Percentiles rank a stretch among this genome's conserved stretches.
Evolutionary conservation across 2,797 vertebrate genomes (phyloP).

Genomic region (Tapera naevia): DNA sequence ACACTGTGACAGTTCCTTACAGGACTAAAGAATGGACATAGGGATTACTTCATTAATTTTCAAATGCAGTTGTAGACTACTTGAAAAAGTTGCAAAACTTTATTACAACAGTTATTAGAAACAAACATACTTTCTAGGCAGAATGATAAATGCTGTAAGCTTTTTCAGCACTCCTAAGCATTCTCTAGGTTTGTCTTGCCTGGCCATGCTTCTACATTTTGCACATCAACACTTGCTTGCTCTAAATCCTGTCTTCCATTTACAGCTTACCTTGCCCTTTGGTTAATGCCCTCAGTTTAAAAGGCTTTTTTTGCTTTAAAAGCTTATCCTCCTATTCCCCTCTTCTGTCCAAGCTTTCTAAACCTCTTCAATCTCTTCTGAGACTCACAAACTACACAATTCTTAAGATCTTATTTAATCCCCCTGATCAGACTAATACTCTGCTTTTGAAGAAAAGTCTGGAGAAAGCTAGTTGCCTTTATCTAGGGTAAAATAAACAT

Average conservation of each 20-base stretch:
- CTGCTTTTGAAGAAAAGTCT: neutral
- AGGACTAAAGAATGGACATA: neutral
- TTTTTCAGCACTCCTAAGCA: neutral
- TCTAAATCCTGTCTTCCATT: neutral
- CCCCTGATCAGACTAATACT: neutral
- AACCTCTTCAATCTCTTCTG: constrained; percentile 9
- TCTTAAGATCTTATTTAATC: constrained; percentile 24
- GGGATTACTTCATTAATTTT: neutral
- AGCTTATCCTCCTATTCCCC: neutral
- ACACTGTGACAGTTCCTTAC: neutral
- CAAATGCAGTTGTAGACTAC: neutral
- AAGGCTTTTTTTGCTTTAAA: neutral
- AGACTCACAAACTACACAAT: neutral
- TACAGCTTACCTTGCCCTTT: neutral
- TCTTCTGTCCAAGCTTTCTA: neutral
- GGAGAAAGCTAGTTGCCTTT: neutral
- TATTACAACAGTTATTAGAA: neutral
- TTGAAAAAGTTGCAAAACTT: neutral
- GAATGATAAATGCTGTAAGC: neutral
- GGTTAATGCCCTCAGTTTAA: neutral
- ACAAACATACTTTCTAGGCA: neutral
- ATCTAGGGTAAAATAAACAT: neutral
- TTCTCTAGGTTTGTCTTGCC: neutral
- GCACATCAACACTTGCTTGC: neutral
- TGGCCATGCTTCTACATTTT: neutral